Evolutionary conservation across 2,113 vertebrate species (phyloP), one percentile per base, ranked within the genome.

Genomic region (Macrotus californicus): DNA sequence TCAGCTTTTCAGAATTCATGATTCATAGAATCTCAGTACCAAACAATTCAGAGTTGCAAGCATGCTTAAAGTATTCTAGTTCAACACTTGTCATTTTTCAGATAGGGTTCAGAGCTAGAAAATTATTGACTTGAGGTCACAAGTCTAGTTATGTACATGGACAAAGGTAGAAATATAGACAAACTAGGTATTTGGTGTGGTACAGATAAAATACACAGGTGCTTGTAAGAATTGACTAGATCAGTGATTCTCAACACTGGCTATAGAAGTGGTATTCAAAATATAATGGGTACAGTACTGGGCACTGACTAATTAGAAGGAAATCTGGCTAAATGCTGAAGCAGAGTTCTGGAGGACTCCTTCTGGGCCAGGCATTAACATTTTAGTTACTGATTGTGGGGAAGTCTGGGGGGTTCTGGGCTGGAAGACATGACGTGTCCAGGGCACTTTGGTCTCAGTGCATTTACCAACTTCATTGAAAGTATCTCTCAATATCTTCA

Each of bases 271-370:
- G 48, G 64, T 46, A 94, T 91, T 94, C 36, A 80, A 95, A 93
- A 87, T 94, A 80, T 90, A 96, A 95, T 18, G 21, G 54, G 86
- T 91, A 64, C 73, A 56, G 12, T 54, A 46, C 46, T 83, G 41
- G 79, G 34, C 87, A 80, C 21, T 90, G 56, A 86, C 41, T 94
- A 87, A 91, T 94, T 91, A 91, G 73, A 96, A 82, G 46, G 64
- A 34, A 93, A 91, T 96, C 67, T 96, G 61, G 21, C 61, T 82
- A 61, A 93, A 67, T 87, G 70, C 48, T 94, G 52, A 96, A 95
- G 61, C 48, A 89, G 36, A 13, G 18, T 64, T 76, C 54, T 81
- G 54, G 22, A 94, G 48, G 72, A 94, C 36, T 93, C 21, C 8
- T 93, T 36, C 26, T 86, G 52, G 41, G n/a, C 82, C 39, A 89